Base-by-base conservation (phyloP, 2,113 vertebrate species). In the Rhineura floridana region DNA sequence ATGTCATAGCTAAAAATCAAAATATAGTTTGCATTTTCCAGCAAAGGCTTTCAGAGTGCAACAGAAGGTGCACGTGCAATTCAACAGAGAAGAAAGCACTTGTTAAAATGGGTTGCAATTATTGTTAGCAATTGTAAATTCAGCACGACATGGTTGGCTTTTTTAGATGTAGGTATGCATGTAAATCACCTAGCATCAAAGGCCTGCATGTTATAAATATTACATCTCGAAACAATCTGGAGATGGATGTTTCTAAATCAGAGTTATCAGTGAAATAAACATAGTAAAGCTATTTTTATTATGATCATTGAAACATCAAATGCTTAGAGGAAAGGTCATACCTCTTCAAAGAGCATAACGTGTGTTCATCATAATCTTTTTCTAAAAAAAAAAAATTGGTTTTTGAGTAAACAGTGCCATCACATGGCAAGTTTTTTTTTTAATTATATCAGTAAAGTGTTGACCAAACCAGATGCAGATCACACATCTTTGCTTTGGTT, bases 321-420 rank as follows among this genome's bases (percentile, higher is more conserved):
- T 23, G 78, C 36, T 33, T 50, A 19, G 25, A 90, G 42, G 69
- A 87, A 90, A 52, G 36, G 0, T 1, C 1, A 48, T 2, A 30
- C 19, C 33, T 88, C 19, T 79, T 39, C 63, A 79, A 62, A 19
- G 30, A 72, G 0, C 1, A 84, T 1, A 0, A 2, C 21, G 72
- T 65, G 46, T 52, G 2, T 28, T 5, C 84, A 55, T 5, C 84
- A 55, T 12, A 72, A 62, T 86, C 25, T 33, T 52, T 55, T 23
- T 48, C 4, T 19, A 39, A 33, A 48, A 50, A 75, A 83, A 82
- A 55, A 55, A 30, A 13, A 6, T 4, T 42, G 55, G 12, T 87
- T 91, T 90, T 46, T 67, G 78, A 83, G 91, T 92, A 84, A 93
- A 95, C 12, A 94, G 88, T 93, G 95, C 95, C 95, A 95, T 92